phyloP scores from a whole-genome alignment of 2,113 vertebrate species.

The Orycteropus afer region DNA sequence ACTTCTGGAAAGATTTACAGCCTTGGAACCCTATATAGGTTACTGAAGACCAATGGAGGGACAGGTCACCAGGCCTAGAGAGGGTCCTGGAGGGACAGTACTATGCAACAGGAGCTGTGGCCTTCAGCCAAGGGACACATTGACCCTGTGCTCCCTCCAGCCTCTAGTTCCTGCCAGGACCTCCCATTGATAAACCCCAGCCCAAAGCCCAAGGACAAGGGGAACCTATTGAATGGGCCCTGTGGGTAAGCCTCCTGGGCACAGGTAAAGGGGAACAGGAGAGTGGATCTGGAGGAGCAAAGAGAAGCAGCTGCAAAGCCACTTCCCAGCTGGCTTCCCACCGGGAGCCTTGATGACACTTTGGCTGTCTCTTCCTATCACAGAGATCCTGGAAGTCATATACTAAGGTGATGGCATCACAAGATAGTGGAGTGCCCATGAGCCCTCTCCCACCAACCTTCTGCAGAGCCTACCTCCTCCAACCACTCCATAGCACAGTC shows the following conservation, averaged over 20 bases:
- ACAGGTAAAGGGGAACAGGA: neutral
- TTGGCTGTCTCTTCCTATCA: neutral
- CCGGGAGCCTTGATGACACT: neutral
- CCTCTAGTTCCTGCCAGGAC: neutral
- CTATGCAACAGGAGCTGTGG: neutral
- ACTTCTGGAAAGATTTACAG: too few species aligned
- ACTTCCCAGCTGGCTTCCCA: neutral
- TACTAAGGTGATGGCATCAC: neutral
- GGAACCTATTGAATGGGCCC: neutral
- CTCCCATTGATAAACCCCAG: neutral
- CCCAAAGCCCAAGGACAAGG: neutral
- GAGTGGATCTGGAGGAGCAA: neutral
- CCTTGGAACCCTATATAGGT: too few species aligned
- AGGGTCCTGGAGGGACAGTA: neutral
- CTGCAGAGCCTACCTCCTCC: neutral
- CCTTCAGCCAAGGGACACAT: neutral
- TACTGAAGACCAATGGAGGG: neutral
- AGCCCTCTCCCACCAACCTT: neutral
- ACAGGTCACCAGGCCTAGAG: neutral
- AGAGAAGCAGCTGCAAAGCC: neutral
- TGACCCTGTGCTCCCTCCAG: neutral
- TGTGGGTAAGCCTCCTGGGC: neutral
- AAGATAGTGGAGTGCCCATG: neutral
- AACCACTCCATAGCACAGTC: neutral
- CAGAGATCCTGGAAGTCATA: neutral